These are phyloP conservation scores for Cylindroiulus punctatus DNA, from an alignment of 2,888 invertebrate genomes.

Conservation along the genomic window DNA sequence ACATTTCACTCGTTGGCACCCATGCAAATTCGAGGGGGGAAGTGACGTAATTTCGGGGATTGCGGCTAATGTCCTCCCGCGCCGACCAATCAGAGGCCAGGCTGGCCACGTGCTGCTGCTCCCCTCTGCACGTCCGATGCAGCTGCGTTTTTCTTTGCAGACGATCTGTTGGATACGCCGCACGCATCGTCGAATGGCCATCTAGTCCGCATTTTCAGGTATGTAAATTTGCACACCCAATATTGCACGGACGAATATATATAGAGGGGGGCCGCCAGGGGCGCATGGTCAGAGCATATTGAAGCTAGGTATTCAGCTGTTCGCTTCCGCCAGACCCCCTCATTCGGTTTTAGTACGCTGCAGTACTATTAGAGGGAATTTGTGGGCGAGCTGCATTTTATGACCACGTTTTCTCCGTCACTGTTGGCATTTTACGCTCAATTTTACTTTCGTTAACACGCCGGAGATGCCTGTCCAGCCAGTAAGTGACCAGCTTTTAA, in stretches of 20 bases:
- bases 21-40: constrained; percentile 27
- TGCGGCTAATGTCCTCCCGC: constrained; percentile 47
- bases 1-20: background rate
- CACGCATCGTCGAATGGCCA: background rate
- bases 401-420: constrained; percentile 48
- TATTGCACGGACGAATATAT: constrained; percentile 29
- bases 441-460: constrained; percentile 2
- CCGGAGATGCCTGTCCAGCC: constrained; percentile 49
- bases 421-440: constrained; percentile 42
- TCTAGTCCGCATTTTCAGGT: constrained; percentile 22
- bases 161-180: constrained; percentile 49
- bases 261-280: background rate
- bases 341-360: constrained; percentile 27
- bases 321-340: background rate
- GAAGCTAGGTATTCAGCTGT: constrained; percentile 42
- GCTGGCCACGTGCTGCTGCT: constrained; percentile 48
- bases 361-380: constrained; percentile 19
- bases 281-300: background rate
- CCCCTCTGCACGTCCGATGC: constrained; percentile 2
- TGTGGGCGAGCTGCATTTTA: constrained; percentile 24
- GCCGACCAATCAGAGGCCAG: constrained; percentile 31
- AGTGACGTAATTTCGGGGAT: constrained; percentile 40
- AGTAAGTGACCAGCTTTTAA: constrained; percentile 27
- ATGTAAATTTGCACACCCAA: background rate
- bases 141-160: constrained; percentile 52